phyloP scores from a whole-genome alignment of 2,797 vertebrate species.

The Eupleurogrammus muticus region DNA sequence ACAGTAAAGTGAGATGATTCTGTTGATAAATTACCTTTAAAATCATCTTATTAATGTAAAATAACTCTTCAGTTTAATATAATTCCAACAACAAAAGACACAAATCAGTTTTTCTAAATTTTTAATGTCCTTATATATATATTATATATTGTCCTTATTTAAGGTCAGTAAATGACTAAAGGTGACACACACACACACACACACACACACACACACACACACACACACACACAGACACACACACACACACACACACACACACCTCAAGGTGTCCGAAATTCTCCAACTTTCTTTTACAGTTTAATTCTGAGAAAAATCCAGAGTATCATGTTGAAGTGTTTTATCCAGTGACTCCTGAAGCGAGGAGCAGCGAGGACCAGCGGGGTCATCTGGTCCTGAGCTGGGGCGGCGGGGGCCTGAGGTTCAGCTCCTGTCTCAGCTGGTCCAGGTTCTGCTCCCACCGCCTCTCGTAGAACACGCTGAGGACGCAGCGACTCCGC shows the following conservation, averaged over 20 bases:
- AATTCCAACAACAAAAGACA: neutral
- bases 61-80: too few relatives aligned
- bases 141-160: too few relatives aligned
- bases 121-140: too few relatives aligned
- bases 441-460: conserved; percentile 92
- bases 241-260: too few relatives aligned
- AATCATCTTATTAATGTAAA: neutral
- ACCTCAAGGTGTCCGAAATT: too few relatives aligned
- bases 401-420: conserved; percentile 78
- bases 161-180: too few relatives aligned
- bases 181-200: too few relatives aligned
- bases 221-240: too few relatives aligned
- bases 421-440: conserved; percentile 90
- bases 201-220: too few relatives aligned
- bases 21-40: too few relatives aligned
- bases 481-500: conserved; percentile 87
- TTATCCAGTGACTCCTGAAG: neutral
- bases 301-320: neutral
- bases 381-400: conserved; percentile 39
- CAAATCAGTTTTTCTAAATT: neutral
- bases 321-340: neutral
- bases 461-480: conserved; percentile 91
- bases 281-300: too few relatives aligned
- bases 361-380: neutral
- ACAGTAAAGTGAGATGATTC: too few relatives aligned